A percentile compares a stretch with the other conserved stretches of the same genome.
phyloP scores from a whole-genome alignment of 2,888 invertebrate genomes.

The Frankliniella intonsa region DNA sequence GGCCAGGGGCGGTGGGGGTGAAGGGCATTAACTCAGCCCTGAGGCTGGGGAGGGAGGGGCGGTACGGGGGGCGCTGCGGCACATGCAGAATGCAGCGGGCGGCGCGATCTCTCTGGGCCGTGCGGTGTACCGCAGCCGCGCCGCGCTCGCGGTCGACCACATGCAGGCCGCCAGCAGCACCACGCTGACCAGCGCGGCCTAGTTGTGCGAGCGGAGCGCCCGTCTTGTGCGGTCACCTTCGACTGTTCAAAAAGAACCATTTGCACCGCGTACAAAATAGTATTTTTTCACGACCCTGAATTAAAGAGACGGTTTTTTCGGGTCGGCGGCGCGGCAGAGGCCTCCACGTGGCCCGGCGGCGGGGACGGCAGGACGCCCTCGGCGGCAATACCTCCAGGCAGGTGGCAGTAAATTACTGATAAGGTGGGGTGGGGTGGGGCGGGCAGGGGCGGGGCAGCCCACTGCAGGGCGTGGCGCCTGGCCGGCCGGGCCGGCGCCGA shows the following conservation, averaged over 20 bases:
- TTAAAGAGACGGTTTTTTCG: too few relatives aligned
- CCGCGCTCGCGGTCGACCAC: not conserved
- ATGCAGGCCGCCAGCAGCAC: too few relatives aligned
- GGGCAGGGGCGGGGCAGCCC: not conserved
- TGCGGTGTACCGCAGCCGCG: not conserved
- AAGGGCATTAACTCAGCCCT: too few relatives aligned
- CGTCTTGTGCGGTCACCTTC: too few relatives aligned
- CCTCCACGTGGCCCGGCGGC: not conserved
- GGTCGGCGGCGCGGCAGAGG: too few relatives aligned
- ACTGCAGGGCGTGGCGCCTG: not conserved
- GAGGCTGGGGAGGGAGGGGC: too few relatives aligned
- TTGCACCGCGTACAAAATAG: too few relatives aligned
- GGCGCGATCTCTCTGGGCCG: not conserved
- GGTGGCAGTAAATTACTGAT: slow-evolving; percentile 18
- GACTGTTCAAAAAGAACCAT: too few relatives aligned
- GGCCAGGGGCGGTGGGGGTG: too few relatives aligned
- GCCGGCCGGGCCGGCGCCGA: not conserved
- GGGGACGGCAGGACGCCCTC: not conserved
- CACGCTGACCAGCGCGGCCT: not conserved
- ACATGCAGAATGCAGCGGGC: not conserved
- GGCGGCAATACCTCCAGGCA: not conserved
- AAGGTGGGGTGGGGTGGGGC: not conserved
- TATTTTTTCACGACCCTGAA: too few relatives aligned
- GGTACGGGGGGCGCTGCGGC: not conserved
- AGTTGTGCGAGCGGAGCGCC: too few relatives aligned